Evolutionary conservation across 35 echinoderm and acorn worm species (phyloP).

Genomic region (Ptychodera flava): DNA sequence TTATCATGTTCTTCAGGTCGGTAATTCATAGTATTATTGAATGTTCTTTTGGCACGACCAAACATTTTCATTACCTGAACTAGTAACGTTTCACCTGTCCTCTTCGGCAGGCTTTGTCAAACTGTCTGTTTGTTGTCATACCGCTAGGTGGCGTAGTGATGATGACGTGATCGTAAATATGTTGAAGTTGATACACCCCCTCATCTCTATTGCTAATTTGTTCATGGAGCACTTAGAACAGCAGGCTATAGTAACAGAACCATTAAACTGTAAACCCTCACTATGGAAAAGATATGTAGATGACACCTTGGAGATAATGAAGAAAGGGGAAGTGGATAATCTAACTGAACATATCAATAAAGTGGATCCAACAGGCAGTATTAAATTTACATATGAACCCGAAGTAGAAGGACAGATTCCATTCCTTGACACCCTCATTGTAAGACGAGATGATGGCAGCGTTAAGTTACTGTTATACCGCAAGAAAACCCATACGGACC

Average conservation of each 20-base stretch:
- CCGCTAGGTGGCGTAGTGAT: no score
- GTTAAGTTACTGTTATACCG: background rate
- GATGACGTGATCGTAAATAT: no score
- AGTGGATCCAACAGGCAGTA: constrained; percentile 29
- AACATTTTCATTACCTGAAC: no score
- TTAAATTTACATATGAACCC: constrained; percentile 26
- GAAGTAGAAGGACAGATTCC: background rate
- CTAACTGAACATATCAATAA: constrained; percentile 26
- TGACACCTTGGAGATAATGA: constrained; percentile 25
- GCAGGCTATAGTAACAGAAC: constrained; percentile 1
- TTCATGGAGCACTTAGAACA: no score
- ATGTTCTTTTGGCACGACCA: no score
- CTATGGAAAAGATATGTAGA: constrained; percentile 37
- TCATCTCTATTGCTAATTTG: no score
- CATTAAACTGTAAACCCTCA: constrained; percentile 10
- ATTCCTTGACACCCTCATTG: background rate
- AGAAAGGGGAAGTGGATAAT: background rate
- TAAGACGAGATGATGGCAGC: constrained; percentile 15
- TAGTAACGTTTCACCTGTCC: no score
- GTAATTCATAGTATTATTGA: no score
- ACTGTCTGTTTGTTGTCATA: no score
- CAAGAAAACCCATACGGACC: constrained; percentile 20
- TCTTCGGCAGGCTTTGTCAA: no score
- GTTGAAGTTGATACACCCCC: no score
- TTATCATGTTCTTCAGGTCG: no score